phyloP scores from a whole-genome alignment of 2,113 vertebrate species.

The Sinosuthora webbiana region DNA sequence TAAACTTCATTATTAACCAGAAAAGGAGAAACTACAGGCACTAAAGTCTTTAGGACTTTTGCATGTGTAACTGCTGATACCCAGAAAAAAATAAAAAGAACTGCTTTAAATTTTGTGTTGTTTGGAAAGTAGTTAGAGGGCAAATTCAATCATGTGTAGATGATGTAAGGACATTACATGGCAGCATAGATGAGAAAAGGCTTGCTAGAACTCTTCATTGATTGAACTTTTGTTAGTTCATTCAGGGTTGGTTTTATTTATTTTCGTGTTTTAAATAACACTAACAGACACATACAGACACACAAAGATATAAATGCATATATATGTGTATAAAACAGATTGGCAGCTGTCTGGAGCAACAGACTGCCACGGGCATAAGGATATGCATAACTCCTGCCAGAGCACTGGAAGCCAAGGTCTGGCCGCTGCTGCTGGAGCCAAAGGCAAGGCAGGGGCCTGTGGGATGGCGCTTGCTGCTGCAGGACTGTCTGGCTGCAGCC shows the following conservation, averaged over 20 bases:
- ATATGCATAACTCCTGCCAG: neutral
- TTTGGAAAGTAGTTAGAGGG: neutral
- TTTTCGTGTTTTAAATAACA: neutral
- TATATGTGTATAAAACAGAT: neutral
- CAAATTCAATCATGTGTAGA: neutral
- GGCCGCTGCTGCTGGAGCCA: accelerated
- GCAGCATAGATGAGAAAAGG: neutral
- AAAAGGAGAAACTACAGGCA: neutral
- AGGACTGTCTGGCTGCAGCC: neutral
- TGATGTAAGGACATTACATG: neutral
- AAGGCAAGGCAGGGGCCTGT: neutral
- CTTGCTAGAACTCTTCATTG: neutral
- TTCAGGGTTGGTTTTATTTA: neutral
- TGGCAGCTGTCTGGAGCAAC: neutral
- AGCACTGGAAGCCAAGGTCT: neutral
- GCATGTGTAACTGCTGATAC: neutral
- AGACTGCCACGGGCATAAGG: neutral
- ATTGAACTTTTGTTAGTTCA: neutral
- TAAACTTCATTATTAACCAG: neutral
- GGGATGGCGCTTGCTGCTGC: neutral
- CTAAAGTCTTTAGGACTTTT: neutral
- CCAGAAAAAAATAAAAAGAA: neutral
- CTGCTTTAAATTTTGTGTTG: neutral
- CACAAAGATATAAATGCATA: too few species aligned
- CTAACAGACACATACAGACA: neutral